Percentiles rank a stretch among this genome's conserved stretches.
phyloP scores from a whole-genome alignment of 2,888 invertebrate species.

The Chaetogeoica ovagalla region DNA sequence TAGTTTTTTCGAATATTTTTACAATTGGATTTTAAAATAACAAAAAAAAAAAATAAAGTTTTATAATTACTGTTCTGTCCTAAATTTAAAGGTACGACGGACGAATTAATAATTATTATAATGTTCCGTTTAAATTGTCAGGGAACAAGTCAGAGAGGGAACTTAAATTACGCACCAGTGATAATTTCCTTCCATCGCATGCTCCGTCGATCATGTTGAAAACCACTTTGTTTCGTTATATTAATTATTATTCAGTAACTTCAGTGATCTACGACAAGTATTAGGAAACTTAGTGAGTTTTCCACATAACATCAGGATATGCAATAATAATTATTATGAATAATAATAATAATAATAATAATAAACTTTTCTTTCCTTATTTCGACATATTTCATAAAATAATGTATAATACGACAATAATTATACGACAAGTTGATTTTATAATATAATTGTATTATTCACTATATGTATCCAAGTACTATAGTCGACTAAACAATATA shows the following conservation, averaged over 20 bases:
- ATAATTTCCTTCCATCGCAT: conserved; percentile 31
- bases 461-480: no score
- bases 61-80: background rate
- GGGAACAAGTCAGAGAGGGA: background rate
- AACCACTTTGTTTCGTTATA: conserved; percentile 38
- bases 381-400: no score
- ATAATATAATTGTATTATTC: no score
- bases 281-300: conserved; percentile 16
- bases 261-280: conserved; percentile 1
- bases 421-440: no score
- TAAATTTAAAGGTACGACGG: background rate
- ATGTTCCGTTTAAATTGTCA: conserved; percentile 25
- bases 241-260: conserved; percentile 15
- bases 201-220: conserved; percentile 27
- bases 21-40: background rate
- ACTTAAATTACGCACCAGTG: background rate
- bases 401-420: no score
- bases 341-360: background rate
- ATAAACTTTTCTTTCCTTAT: background rate
- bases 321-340: background rate
- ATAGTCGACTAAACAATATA: no score
- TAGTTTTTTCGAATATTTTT: no score
- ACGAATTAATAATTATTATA: conserved; percentile 28
- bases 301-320: background rate
- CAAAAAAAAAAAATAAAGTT: background rate